These are phyloP conservation scores for Aleiodes leptofemur DNA, from an alignment of 2,888 invertebrate species.

Conservation along the genomic window DNA sequence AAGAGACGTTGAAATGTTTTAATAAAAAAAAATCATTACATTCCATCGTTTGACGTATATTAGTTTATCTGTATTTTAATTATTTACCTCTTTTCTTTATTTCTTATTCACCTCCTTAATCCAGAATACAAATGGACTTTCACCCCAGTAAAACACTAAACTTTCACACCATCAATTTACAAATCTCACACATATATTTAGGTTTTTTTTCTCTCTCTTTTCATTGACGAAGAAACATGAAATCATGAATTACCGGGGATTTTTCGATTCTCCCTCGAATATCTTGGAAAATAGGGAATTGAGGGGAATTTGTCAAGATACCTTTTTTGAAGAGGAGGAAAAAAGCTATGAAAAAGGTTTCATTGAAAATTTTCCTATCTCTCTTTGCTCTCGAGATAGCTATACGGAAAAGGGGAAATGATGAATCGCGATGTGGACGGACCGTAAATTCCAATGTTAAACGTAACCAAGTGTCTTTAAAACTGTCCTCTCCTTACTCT, in stretches of 20 bases:
- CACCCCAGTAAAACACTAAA: constrained; percentile 14
- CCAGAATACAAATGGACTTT: constrained; percentile 32
- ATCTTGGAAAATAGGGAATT: too few species aligned
- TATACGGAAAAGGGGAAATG: too few species aligned
- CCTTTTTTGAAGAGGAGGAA: too few species aligned
- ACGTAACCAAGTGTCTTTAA: neutral
- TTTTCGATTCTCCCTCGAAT: too few species aligned
- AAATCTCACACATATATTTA: constrained; percentile 6
- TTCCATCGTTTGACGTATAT: neutral
- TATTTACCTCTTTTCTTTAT: constrained; percentile 18
- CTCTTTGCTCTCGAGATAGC: too few species aligned
- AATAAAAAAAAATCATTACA: constrained; percentile 9
- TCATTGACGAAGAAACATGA: too few species aligned
- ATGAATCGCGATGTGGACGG: neutral
- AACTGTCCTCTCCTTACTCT: constrained; percentile 16
- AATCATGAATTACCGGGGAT: too few species aligned
- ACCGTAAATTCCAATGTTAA: neutral
- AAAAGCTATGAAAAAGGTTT: too few species aligned
- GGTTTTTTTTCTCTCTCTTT: neutral
- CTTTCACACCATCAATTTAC: constrained; percentile 30
- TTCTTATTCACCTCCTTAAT: constrained; percentile 11
- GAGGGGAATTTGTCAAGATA: too few species aligned
- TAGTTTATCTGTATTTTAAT: constrained; percentile 24
- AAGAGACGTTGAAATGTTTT: neutral
- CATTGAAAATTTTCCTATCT: too few species aligned